phyloP scores from a whole-genome alignment of 2,797 vertebrate genomes.

The Epinephelus awoara region DNA sequence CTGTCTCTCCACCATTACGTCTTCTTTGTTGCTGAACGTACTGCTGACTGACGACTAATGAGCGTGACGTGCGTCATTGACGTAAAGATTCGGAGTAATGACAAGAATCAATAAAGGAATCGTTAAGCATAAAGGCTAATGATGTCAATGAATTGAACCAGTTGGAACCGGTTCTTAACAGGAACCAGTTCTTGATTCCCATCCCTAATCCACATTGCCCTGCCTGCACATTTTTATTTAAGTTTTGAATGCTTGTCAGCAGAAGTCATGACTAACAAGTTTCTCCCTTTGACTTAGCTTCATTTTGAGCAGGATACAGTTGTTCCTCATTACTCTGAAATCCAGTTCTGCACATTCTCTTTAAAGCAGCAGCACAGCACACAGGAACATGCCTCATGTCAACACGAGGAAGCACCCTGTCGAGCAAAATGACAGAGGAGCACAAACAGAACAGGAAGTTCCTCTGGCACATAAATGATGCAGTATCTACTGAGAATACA shows the following conservation, averaged over 20 bases:
- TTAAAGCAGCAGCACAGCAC: background rate
- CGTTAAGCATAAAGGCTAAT: too few relatives aligned
- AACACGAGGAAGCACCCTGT: background rate
- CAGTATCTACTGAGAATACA: background rate
- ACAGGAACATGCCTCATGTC: slow-evolving; percentile 1
- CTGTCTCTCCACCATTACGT: too few relatives aligned
- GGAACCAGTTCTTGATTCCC: too few relatives aligned
- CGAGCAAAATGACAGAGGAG: slow-evolving; percentile 3
- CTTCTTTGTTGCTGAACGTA: too few relatives aligned
- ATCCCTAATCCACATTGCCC: background rate
- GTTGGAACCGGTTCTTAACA: too few relatives aligned
- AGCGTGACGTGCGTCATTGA: too few relatives aligned
- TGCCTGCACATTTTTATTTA: too few relatives aligned
- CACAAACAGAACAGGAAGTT: slow-evolving; percentile 1
- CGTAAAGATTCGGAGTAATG: too few relatives aligned
- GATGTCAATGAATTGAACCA: too few relatives aligned
- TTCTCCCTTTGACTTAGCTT: background rate
- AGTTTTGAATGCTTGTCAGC: background rate
- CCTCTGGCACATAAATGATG: slow-evolving; percentile 4
- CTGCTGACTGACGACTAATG: too few relatives aligned
- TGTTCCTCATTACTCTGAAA: background rate
- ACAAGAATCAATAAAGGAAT: too few relatives aligned
- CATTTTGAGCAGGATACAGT: background rate
- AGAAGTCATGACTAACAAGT: background rate
- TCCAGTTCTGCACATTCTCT: background rate